These are phyloP conservation scores for Sparidentex hasta DNA, from an alignment of 2,797 vertebrate genomes.

Conservation along the genomic window DNA sequence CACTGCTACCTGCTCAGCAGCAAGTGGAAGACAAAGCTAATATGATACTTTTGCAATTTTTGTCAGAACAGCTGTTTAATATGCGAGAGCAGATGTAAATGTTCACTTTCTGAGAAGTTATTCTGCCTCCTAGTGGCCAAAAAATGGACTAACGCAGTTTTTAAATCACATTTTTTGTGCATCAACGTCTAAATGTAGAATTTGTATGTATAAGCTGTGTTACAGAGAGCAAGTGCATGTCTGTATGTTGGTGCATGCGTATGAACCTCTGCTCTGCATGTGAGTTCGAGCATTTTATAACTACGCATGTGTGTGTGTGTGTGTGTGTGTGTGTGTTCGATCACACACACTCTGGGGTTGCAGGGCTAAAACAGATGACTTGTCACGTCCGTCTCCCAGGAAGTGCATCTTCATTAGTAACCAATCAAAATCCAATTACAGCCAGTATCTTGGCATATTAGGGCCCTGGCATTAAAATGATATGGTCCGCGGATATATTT, in stretches of 20 bases:
- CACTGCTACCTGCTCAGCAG: neutral
- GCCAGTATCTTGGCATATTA: constrained; percentile 85
- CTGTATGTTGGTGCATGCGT: neutral
- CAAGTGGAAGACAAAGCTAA: neutral
- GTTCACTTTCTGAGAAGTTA: neutral
- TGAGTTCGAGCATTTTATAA: constrained; percentile 9
- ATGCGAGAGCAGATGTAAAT: neutral
- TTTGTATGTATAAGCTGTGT: neutral
- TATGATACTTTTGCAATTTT: neutral
- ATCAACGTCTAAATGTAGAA: neutral
- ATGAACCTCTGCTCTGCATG: constrained; percentile 11
- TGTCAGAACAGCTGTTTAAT: too few relatives aligned
- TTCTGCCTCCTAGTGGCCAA: neutral
- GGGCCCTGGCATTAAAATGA: constrained; percentile 84
- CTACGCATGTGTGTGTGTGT: constrained; percentile 6
- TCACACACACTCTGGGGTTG: constrained; percentile 12
- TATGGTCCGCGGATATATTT: constrained; percentile 82
- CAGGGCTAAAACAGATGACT: constrained; percentile 82
- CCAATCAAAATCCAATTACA: constrained; percentile 90
- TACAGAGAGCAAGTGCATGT: neutral
- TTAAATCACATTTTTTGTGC: fast-evolving
- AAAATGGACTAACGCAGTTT: neutral
- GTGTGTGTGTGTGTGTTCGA: constrained; percentile 1
- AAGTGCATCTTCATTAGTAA: constrained; percentile 88
- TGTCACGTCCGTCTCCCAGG: constrained; percentile 81